Evolutionary conservation across 2,888 invertebrate genomes (phyloP).

Genomic region (Drosophila eohydei): DNA sequence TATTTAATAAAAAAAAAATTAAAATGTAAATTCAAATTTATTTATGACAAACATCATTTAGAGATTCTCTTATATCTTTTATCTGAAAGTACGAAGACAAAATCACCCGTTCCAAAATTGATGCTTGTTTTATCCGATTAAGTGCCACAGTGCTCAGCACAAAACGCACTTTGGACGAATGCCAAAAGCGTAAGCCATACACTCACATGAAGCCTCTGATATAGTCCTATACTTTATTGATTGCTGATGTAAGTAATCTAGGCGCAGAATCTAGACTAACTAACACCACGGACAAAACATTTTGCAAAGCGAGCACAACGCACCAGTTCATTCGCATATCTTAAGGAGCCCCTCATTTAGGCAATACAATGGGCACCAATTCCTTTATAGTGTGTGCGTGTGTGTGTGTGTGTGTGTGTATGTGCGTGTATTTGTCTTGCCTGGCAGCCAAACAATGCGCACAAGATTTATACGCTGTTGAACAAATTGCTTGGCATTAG

Average conservation of each 20-base stretch:
- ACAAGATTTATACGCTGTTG: constrained; percentile 66
- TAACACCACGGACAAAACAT: constrained; percentile 36
- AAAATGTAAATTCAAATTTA: too few relatives aligned
- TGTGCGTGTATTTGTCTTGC: constrained; percentile 39
- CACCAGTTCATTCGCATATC: constrained; percentile 65
- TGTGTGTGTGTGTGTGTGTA: constrained; percentile 34
- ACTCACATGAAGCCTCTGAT: constrained; percentile 17
- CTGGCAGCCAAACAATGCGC: constrained; percentile 56
- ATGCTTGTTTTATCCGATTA: neutral
- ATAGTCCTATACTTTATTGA: constrained; percentile 67
- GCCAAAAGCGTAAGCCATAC: constrained; percentile 45
- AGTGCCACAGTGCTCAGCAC: constrained; percentile 30
- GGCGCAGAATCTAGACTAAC: constrained; percentile 60
- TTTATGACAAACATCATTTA: too few relatives aligned
- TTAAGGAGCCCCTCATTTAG: constrained; percentile 56
- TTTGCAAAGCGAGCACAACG: constrained; percentile 27
- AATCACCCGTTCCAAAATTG: neutral
- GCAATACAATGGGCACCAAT: constrained; percentile 39
- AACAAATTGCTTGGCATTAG: constrained; percentile 71
- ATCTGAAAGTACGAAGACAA: neutral
- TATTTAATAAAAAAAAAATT: too few relatives aligned
- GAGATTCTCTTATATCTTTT: too few relatives aligned
- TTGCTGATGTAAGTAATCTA: constrained; percentile 70
- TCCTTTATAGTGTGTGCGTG: constrained; percentile 26
- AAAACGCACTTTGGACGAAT: constrained; percentile 65